These are phyloP conservation scores for Geophilus truncorum DNA, from an alignment of 2,888 invertebrate genomes.

Conservation along the genomic window DNA sequence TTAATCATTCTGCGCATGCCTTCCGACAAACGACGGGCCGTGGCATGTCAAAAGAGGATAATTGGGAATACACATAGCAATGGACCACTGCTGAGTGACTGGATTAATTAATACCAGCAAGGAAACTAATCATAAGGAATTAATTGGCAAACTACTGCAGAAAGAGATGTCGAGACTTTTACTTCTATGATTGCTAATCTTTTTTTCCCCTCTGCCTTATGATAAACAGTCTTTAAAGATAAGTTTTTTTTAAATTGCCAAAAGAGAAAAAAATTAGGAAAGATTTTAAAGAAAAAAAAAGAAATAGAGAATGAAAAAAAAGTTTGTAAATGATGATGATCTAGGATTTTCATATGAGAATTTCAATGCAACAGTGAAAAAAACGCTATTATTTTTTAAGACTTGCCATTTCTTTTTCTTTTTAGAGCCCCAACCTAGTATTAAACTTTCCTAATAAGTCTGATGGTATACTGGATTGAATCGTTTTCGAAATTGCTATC, in stretches of 20 bases:
- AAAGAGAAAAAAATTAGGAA: not conserved
- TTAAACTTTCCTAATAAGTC: conserved; percentile 24
- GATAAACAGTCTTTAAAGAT: not conserved
- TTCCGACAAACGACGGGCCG: conserved; percentile 1
- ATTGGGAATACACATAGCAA: conserved; percentile 3
- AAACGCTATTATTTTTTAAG: conserved; percentile 20
- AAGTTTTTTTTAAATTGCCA: not conserved
- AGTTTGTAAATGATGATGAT: conserved; percentile 7
- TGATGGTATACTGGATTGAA: conserved; percentile 21
- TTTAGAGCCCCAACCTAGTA: conserved; percentile 6
- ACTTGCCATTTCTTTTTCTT: conserved; percentile 10
- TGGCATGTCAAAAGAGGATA: conserved; percentile 4
- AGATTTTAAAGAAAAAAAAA: not conserved
- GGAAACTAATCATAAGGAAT: conserved; percentile 29
- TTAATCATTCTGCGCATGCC: conserved; percentile 19
- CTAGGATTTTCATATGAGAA: not conserved
- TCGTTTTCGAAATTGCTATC: conserved; percentile 15
- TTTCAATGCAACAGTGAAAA: conserved; percentile 8
- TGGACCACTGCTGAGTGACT: conserved; percentile 28
- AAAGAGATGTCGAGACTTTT: not conserved
- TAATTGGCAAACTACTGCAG: not conserved
- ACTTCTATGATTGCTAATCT: too few relatives aligned
- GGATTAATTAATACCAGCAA: conserved; percentile 31
- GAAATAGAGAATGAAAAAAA: not conserved
- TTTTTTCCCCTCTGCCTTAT: not conserved